Evolutionary conservation across 2,888 invertebrate species (phyloP).

Genomic region (Eumacrocentrus americanus): DNA sequence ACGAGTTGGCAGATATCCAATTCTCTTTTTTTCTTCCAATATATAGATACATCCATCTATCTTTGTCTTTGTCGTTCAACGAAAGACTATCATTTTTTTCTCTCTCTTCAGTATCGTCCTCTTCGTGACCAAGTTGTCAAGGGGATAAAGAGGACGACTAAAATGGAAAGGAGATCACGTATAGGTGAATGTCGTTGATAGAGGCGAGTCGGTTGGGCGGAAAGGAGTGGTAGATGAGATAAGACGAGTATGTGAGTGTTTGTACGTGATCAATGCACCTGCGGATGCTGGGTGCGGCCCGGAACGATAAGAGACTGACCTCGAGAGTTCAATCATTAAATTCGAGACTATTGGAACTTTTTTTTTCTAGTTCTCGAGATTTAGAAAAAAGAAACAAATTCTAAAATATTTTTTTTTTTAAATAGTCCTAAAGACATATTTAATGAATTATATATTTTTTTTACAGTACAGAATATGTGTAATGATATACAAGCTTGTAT

Average conservation of each 20-base stretch:
- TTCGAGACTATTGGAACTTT: too few species aligned
- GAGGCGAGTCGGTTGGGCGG: background rate
- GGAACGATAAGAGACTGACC: conserved; percentile 19
- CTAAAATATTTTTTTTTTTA: background rate
- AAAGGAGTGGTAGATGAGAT: conserved; percentile 3
- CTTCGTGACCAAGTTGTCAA: background rate
- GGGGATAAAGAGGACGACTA: background rate
- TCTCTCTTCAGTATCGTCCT: background rate
- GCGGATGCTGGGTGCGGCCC: conserved; percentile 26
- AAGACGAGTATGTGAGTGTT: background rate
- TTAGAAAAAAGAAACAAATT: background rate
- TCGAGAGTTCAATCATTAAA: background rate
- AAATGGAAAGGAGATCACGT: background rate
- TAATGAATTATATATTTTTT: too few species aligned
- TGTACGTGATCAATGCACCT: conserved; percentile 16
- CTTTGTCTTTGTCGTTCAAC: too few species aligned
- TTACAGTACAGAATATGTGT: too few species aligned
- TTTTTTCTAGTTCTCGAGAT: too few species aligned
- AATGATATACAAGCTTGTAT: too few species aligned
- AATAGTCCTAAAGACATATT: too few species aligned
- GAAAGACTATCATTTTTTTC: too few species aligned
- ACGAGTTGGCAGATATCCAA: too few species aligned
- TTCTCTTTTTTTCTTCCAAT: too few species aligned
- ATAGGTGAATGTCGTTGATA: conserved; percentile 1
- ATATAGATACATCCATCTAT: too few species aligned